These are phyloP conservation scores for Lycaena phlaeas DNA, from an alignment of 2,888 invertebrate genomes.

Conservation along the genomic window DNA sequence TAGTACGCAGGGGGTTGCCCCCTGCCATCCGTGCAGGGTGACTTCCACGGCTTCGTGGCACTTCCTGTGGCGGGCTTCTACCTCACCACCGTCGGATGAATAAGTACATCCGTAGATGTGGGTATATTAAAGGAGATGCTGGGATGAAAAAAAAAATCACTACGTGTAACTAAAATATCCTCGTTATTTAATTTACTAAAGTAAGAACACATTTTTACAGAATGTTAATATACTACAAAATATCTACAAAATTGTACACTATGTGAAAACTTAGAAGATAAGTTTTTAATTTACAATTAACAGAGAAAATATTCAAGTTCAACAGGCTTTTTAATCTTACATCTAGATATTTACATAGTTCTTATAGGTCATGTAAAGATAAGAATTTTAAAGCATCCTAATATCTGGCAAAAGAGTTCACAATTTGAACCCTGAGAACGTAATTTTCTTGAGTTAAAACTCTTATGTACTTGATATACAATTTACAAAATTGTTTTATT, in stretches of 20 bases:
- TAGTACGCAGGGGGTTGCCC: too few species aligned
- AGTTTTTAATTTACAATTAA: slow-evolving; percentile 67
- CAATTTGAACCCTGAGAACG: too few species aligned
- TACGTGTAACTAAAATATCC: slow-evolving; percentile 71
- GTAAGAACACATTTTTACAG: slow-evolving; percentile 75
- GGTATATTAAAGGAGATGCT: too few species aligned
- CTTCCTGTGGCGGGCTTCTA: too few species aligned
- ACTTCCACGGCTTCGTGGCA: too few species aligned
- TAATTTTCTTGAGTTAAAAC: too few species aligned
- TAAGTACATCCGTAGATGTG: too few species aligned
- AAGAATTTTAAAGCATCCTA: slow-evolving; percentile 11
- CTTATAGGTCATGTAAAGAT: slow-evolving; percentile 42
- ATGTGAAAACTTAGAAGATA: slow-evolving; percentile 65
- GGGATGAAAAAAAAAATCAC: slow-evolving; percentile 51
- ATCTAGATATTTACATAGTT: slow-evolving; percentile 57
- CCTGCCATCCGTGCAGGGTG: too few species aligned
- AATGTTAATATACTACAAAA: slow-evolving; percentile 70
- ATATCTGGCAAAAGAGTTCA: slow-evolving; percentile 30
- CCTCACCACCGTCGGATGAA: too few species aligned
- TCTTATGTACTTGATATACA: too few species aligned
- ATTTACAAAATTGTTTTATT: slow-evolving; percentile 26
- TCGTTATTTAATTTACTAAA: slow-evolving; percentile 74
- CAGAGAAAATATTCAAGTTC: slow-evolving; percentile 66
- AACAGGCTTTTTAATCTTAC: slow-evolving; percentile 62
- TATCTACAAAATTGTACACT: slow-evolving; percentile 74